Percentiles rank a stretch among this genome's conserved stretches.
These are phyloP conservation scores for Plagodis pulveraria DNA, from an alignment of 2,888 invertebrate species.

Conservation along the genomic window DNA sequence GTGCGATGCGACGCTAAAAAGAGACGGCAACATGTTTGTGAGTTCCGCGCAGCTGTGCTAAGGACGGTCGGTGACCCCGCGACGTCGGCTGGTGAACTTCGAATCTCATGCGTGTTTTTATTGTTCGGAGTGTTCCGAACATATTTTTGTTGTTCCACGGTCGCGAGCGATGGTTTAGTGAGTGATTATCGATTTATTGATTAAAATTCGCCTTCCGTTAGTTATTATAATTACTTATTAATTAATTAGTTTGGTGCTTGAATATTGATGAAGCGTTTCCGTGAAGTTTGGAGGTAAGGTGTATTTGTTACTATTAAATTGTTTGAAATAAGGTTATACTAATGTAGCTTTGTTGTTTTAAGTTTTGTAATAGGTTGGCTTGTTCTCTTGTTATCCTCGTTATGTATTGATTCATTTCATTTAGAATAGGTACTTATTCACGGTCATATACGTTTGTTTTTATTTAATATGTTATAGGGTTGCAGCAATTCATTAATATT, in stretches of 20 bases:
- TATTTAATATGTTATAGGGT: too few relatives aligned
- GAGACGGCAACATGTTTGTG: constrained; percentile 64
- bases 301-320: too few relatives aligned
- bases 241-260: constrained; percentile 3
- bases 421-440: too few relatives aligned
- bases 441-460: too few relatives aligned
- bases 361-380: too few relatives aligned
- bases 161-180: constrained; percentile 26
- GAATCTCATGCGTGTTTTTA: constrained; percentile 75
- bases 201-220: constrained; percentile 17
- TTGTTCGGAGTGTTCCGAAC: constrained; percentile 41
- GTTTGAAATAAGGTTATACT: too few relatives aligned
- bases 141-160: constrained; percentile 44
- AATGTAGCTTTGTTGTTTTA: too few relatives aligned
- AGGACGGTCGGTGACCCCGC: constrained; percentile 84
- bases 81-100: constrained; percentile 82
- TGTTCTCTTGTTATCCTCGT: too few relatives aligned
- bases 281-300: constrained; percentile 8
- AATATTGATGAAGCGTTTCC: constrained; percentile 5
- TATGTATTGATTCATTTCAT: too few relatives aligned
- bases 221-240: constrained; percentile 1
- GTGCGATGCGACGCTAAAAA: constrained; percentile 64
- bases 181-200: constrained; percentile 28
- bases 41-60: constrained; percentile 75
- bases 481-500: too few relatives aligned